These are phyloP conservation scores for Etheostoma spectabile DNA, from an alignment of 2,113 vertebrate genomes.

Conservation along the genomic window DNA sequence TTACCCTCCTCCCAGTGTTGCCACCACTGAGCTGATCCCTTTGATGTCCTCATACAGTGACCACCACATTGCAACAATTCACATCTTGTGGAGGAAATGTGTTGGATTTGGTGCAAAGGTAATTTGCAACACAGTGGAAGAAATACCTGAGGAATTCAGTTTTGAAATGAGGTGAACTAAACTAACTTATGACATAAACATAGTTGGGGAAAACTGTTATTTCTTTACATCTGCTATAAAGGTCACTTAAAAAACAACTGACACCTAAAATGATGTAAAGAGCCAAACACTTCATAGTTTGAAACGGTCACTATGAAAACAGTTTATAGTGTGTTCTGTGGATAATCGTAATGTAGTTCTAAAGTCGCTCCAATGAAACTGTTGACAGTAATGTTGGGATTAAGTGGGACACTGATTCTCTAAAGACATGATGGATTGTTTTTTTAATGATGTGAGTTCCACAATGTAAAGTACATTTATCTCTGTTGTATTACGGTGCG, in stretches of 20 bases:
- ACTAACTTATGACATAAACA: neutral
- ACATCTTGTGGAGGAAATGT: conserved; percentile 24
- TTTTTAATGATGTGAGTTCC: neutral
- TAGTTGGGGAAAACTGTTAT: neutral
- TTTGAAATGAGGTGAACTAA: neutral
- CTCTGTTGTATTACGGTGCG: neutral
- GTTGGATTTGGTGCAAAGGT: conserved; percentile 12
- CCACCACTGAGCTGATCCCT: conserved; percentile 61
- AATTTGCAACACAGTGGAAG: neutral
- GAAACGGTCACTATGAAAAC: too few relatives aligned
- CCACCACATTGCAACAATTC: conserved; percentile 61
- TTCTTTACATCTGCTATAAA: too few relatives aligned
- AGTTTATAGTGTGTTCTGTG: too few relatives aligned
- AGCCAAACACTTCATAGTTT: neutral
- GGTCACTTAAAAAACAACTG: neutral
- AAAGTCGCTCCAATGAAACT: neutral
- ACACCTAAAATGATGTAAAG: neutral
- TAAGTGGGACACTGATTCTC: neutral
- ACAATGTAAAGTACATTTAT: neutral
- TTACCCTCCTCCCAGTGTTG: conserved; percentile 71
- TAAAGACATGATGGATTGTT: neutral
- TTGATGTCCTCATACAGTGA: conserved; percentile 78
- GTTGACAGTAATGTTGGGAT: neutral
- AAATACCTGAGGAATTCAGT: conserved; percentile 1
- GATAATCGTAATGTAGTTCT: too few relatives aligned